Base-by-base conservation (phyloP, 2,113 vertebrate genomes). In the Gymnorhina tibicen region DNA sequence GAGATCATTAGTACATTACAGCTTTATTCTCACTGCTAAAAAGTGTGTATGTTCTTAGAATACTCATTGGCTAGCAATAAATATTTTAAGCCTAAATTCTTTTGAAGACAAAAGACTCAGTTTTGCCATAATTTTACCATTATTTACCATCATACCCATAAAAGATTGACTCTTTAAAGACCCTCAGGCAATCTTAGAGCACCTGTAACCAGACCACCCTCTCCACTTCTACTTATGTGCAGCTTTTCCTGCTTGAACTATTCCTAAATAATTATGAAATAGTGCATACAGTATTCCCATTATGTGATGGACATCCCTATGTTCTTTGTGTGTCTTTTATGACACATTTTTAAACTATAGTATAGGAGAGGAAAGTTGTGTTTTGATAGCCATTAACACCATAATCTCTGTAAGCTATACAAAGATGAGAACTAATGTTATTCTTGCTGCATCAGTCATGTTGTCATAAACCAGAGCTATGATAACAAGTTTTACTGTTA, bases 401-500 rank as follows among this genome's bases (percentile, higher is more conserved):
- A 60, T 64, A 52, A 87, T 33, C 30, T 80, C 55, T 73, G 47
- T 53, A 84, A 92, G 15, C 14, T 30, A 37, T 56, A 37, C 37
- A 69, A 90, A 83, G 58, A 73, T 46, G 18, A 77, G 50, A 90
- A 69, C 53, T 73, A 83, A 69, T 80, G 66, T 68, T 91, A 76
- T 86, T 87, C 67, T 80, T 92, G n/a, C 46, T 80, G 42, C 39
- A 86, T 88, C 62, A 80, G 55, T 91, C 62, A 82, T n/a, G 33
- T 90, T 90, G 55, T 77, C 59, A 69, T 80, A 95, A 96, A 62
- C 16, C 22, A 94, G 50, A 77, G 39, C 47, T 70, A 12, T 74
- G 63, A 91, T 88, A 96, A 95, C 18, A 81, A 76, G 26, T 87
- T 95, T 90, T 94, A 66, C 67, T 81, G 37, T 80, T 70, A 80